These are phyloP conservation scores for Ciconia maguari DNA, from an alignment of 2,113 vertebrate genomes.

Conservation along the genomic window DNA sequence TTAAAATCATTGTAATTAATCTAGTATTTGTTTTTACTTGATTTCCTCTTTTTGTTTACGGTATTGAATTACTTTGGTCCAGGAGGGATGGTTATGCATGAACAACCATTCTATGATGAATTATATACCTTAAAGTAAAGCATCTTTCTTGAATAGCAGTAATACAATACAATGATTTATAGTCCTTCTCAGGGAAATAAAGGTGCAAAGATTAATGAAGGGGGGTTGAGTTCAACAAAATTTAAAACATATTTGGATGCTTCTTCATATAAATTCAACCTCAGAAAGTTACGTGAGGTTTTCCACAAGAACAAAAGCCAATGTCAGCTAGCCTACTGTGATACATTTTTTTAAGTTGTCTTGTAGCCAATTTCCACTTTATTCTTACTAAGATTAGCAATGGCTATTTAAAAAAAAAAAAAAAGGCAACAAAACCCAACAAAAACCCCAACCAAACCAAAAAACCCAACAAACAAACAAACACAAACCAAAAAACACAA, in stretches of 20 bases:
- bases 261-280: neutral
- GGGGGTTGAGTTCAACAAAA: neutral
- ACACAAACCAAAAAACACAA: neutral
- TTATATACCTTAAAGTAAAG: constrained; percentile 18
- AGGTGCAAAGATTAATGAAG: constrained; percentile 28
- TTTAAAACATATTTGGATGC: neutral
- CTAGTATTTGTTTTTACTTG: neutral
- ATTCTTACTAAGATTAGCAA: neutral
- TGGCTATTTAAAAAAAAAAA: neutral
- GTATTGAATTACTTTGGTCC: neutral
- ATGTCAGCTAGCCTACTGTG: neutral
- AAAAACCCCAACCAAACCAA: neutral
- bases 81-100: neutral
- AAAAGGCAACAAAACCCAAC: neutral
- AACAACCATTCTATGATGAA: constrained; percentile 12
- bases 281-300: neutral
- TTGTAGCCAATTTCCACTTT: neutral
- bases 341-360: neutral
- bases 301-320: neutral
- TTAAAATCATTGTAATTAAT: constrained; percentile 6
- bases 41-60: neutral
- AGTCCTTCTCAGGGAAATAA: constrained; percentile 25
- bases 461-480: neutral
- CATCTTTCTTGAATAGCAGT: constrained; percentile 15
- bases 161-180: constrained; percentile 29